phyloP scores from a whole-genome alignment of 2,113 vertebrate genomes.

The Platichthys flesus region DNA sequence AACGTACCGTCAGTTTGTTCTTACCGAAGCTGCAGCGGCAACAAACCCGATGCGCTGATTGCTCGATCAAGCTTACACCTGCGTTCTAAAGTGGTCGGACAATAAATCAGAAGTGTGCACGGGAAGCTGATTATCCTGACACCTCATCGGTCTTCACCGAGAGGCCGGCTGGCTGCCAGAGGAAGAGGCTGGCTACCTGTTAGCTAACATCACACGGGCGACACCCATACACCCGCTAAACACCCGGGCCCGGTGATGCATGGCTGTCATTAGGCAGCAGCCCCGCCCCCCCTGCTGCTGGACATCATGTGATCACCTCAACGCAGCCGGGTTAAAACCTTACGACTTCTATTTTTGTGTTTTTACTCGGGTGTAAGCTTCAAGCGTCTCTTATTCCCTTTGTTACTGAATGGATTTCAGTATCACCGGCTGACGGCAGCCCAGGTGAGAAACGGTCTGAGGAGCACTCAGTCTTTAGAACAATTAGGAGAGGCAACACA shows the following conservation, averaged over 20 bases:
- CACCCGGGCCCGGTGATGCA: slow-evolving; percentile 82
- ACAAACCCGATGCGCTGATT: slow-evolving; percentile 86
- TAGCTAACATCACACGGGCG: slow-evolving; percentile 76
- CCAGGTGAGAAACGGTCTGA: slow-evolving; percentile 55
- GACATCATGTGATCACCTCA: slow-evolving; percentile 79
- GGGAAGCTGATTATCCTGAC: slow-evolving; percentile 87
- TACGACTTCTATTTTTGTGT: not conserved
- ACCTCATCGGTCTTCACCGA: slow-evolving; percentile 85
- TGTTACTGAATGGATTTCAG: slow-evolving; percentile 22
- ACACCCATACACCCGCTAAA: slow-evolving; percentile 16
- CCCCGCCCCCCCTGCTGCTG: slow-evolving; percentile 79
- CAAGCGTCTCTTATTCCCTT: slow-evolving; percentile 6
- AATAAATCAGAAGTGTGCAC: slow-evolving; percentile 88
- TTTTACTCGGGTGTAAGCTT: not conserved
- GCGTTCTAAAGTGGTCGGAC: slow-evolving; percentile 83
- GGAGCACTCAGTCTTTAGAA: slow-evolving; percentile 45
- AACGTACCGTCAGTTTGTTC: slow-evolving; percentile 75
- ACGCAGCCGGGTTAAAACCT: not conserved
- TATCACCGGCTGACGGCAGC: slow-evolving; percentile 29
- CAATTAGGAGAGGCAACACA: slow-evolving; percentile 60
- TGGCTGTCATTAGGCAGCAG: slow-evolving; percentile 84
- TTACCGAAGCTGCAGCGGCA: slow-evolving; percentile 81
- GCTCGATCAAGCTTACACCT: slow-evolving; percentile 88
- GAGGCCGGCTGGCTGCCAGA: slow-evolving; percentile 80
- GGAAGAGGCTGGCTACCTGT: slow-evolving; percentile 74